These are phyloP conservation scores for Cyaniris semiargus DNA, from an alignment of 2,888 invertebrate species.

Conservation along the genomic window DNA sequence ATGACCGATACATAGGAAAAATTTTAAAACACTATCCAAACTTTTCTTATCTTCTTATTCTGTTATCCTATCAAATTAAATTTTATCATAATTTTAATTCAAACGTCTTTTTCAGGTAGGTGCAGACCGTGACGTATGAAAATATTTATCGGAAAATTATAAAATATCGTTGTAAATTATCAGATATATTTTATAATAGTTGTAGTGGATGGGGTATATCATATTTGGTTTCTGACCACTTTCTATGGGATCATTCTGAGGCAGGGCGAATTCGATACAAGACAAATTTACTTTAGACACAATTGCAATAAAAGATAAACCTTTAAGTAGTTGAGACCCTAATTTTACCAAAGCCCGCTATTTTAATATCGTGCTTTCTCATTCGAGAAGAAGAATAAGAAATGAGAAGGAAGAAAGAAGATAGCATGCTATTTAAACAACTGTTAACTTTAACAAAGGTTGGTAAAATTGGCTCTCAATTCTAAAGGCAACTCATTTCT, in stretches of 20 bases:
- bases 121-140: background rate
- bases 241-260: conserved; percentile 22
- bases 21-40: no score
- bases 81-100: no score
- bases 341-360: background rate
- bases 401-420: no score
- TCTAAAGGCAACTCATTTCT: background rate
- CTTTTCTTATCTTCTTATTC: no score
- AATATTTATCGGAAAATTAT: conserved; percentile 8
- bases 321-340: background rate
- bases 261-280: background rate
- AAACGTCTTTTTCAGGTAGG: no score
- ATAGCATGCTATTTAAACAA: no score
- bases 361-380: background rate
- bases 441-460: no score
- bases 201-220: conserved; percentile 29
- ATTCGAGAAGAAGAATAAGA: background rate
- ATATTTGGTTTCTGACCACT: conserved; percentile 35
- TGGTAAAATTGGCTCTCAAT: background rate
- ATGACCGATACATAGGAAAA: no score
- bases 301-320: background rate
- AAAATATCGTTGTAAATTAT: background rate
- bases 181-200: background rate
- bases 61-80: no score
- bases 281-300: background rate